These are phyloP conservation scores for Telmatochromis bifrenatus DNA, from an alignment of 2,113 vertebrate genomes.

Conservation along the genomic window DNA sequence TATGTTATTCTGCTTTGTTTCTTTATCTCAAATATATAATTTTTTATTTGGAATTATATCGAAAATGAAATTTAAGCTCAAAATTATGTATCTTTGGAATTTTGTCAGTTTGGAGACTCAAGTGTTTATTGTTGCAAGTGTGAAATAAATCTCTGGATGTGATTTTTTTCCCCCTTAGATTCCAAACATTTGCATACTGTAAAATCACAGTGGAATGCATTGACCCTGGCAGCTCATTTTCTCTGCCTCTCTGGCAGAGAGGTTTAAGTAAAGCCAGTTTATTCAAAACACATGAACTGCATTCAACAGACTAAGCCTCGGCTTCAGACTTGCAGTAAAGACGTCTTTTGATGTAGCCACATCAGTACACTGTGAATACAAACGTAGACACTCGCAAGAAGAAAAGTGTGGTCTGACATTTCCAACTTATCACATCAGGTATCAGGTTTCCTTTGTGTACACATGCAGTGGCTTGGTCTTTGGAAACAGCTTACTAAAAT, in stretches of 20 bases:
- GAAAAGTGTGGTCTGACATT: constrained; percentile 30
- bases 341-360: constrained; percentile 40
- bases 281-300: constrained; percentile 48
- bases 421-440: constrained; percentile 38
- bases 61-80: not conserved
- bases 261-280: constrained; percentile 17
- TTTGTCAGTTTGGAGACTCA: not conserved
- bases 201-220: not conserved
- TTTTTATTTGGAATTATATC: not conserved
- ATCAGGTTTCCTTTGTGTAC: constrained; percentile 31
- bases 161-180: fast-evolving
- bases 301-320: not conserved
- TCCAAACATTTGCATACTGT: not conserved
- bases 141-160: not conserved
- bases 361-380: constrained; percentile 1
- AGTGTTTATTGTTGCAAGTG: not conserved
- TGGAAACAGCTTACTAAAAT: constrained; percentile 10
- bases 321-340: not conserved
- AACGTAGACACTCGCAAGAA: constrained; percentile 5
- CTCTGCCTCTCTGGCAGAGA: not conserved
- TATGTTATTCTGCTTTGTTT: not conserved
- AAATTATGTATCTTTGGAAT: not conserved
- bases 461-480: not conserved
- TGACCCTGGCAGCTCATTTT: not conserved
- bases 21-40: not conserved